These are phyloP conservation scores for Epirrhoe tristata DNA, from an alignment of 2,888 invertebrate species.

Conservation along the genomic window DNA sequence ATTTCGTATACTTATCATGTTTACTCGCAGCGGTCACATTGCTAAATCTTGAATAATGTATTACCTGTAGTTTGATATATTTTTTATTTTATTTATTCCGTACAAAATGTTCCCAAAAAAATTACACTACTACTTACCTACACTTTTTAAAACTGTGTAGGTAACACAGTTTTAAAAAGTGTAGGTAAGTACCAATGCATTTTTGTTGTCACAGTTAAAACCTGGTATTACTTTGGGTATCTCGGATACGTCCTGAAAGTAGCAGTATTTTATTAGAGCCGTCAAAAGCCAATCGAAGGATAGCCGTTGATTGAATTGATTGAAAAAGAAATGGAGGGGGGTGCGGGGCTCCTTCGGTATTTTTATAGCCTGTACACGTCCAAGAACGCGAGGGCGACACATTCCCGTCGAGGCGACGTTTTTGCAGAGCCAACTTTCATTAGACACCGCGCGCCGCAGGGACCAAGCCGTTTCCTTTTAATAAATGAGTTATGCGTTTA, in stretches of 20 bases:
- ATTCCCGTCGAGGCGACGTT: constrained; percentile 80
- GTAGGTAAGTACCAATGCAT: neutral
- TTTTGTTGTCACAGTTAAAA: neutral
- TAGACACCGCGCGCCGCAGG: constrained; percentile 76
- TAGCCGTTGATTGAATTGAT: constrained; percentile 80
- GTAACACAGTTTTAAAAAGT: neutral
- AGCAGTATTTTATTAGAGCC: constrained; percentile 56
- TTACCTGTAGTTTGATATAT: constrained; percentile 8
- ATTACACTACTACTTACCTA: neutral
- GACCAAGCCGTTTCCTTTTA: constrained; percentile 78
- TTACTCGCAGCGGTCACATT: constrained; percentile 19
- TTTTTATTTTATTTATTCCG: neutral
- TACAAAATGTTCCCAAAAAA: neutral
- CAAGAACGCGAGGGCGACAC: constrained; percentile 81
- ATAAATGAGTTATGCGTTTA: constrained; percentile 82
- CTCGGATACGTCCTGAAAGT: constrained; percentile 20
- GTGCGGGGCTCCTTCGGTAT: constrained; percentile 71
- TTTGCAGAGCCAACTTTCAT: constrained; percentile 82
- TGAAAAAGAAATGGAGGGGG: constrained; percentile 77
- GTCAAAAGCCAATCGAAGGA: constrained; percentile 71
- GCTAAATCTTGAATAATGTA: constrained; percentile 25
- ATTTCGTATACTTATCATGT: constrained; percentile 28
- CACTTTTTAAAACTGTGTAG: neutral
- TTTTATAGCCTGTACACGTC: constrained; percentile 83
- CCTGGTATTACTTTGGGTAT: neutral